Evolutionary conservation across 2,888 invertebrate species (phyloP), one percentile per base, ranked within the genome.

Genomic region (Rhamphomyia laevipes): DNA sequence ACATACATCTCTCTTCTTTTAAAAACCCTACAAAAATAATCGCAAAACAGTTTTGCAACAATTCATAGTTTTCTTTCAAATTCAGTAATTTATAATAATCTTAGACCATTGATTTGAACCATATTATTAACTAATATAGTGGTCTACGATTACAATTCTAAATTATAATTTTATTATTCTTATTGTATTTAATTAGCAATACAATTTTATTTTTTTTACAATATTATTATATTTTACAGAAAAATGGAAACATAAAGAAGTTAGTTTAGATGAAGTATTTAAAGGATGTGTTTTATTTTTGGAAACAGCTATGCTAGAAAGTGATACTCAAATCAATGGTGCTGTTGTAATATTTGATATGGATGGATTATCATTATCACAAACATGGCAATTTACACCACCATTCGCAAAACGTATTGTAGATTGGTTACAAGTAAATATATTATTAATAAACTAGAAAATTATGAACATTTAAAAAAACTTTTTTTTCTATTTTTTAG

Each of bases 311-410:
- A 83, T 87, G 78, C 64, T 86, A 58, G 89, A 89, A 61, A 86
- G 87, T 0, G 78, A 78, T 63, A 78, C 81, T 0, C 83, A 83
- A 70, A 80, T 85, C 41, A 78, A 82, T 56, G 88, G 88, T 0
- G 85, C 84, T 1, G 76, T 86, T 11, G 86, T 89, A 37, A 80
- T 89, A 55, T 86, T 89, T 62, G 89, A 89, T 64, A 86, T 89
- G 86, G 85, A 87, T 53, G 89, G 89, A 0, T 75, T 90, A 1
- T 81, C 82, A 40, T 71, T 89, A 62, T 81, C 82, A 61, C 89
- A 89, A 65, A 85, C 86, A 3, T 82, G 86, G 79, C 88, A 89
- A 68, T 89, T 89, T 68, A 87, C 86, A 7, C 89, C 89, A 3
- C 79, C 81, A 7, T 88, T 88, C 61, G 89, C 89, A 30, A 88